phyloP scores from a whole-genome alignment of 1,140 invertebrate species.

The Pseudomyrmex gracilis region DNA sequence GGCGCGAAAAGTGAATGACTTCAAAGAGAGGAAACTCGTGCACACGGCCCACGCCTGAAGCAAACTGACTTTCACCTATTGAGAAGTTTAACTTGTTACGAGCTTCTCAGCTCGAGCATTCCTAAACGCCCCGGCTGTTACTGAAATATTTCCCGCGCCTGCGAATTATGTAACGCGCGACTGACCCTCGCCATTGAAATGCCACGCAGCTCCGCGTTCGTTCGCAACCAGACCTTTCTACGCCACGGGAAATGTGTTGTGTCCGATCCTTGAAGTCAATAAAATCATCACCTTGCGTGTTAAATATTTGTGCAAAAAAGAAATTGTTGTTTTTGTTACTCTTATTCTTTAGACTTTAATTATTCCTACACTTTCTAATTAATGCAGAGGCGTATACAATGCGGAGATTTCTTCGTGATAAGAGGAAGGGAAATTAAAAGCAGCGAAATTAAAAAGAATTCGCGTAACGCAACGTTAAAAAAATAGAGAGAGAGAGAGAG shows the following conservation, averaged over 20 bases:
- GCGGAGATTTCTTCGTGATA: background rate
- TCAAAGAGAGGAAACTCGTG: slow-evolving; percentile 14
- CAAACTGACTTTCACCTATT: slow-evolving; percentile 54
- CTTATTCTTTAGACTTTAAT: no score
- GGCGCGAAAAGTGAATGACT: slow-evolving; percentile 42
- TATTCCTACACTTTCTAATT: no score
- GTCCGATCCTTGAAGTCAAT: background rate
- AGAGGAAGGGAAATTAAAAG: background rate
- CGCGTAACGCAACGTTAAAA: no score
- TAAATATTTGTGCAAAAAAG: background rate
- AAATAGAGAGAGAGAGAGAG: no score
- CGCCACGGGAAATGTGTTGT: background rate
- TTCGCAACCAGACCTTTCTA: background rate
- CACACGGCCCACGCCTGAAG: slow-evolving; percentile 50
- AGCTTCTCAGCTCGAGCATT: slow-evolving; percentile 48
- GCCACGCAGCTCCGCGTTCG: slow-evolving; percentile 7
- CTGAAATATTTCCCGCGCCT: slow-evolving; percentile 35
- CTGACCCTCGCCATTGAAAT: slow-evolving; percentile 60
- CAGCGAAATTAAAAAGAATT: no score
- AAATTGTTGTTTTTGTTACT: background rate
- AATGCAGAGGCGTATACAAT: background rate
- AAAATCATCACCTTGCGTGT: background rate
- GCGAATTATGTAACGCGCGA: slow-evolving; percentile 27
- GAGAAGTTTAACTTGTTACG: slow-evolving; percentile 33
- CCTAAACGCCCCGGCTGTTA: slow-evolving; percentile 10